Base-by-base conservation (phyloP, 2,888 invertebrate species). In the Synanthedon vespiformis region DNA sequence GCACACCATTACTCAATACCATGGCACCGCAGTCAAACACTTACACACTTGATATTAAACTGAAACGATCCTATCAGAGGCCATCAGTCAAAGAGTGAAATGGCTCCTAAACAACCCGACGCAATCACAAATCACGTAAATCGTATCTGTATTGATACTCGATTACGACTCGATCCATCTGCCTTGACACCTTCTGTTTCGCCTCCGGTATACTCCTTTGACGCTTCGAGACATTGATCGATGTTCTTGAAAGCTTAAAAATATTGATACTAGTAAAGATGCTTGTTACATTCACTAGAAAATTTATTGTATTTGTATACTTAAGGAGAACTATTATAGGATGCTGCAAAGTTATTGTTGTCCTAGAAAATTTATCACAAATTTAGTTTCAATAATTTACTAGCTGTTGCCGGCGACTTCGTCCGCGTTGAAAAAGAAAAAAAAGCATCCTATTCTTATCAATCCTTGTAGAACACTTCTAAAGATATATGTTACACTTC, bases 171-270 rank as follows among this genome's bases (percentile, higher is more conserved):
- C 73, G 64, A 78, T 79, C 71, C 64, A 73, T 75, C 70, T 61
- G 54, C 57, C 41, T 56, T 65, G 74, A 71, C 74, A 72, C 70
- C 73, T 55, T 67, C 69, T 74, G 73, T 70, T 67, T 69, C 67
- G 56, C 59, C 65, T 74, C 67, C 59, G 65, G 71, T 67, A 66
- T 63, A 68, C 63, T 63, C n/a, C 71, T 73, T 72, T 76, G 73
- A 77, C 70, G 63, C 55, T 56, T 51, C 34, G 18, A 65, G 80
- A 81, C 82, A 61, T 68, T 80, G 81, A 80, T 80, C 64, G 81
- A 81, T 82, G 76, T 54, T 55, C 57, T 56, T 55, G 49, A 57
- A 56, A 55, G 51, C 56, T 57, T 51, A 58, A 59, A 58, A 63
- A 62, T 59, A 34, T 57, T 59, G 59, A 62, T 61, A 61, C 55